A percentile compares a stretch with the other conserved stretches of the same genome.
Conservation (phyloP, 30 jellyfish, hydroid and myxozoan species). For the Cassiopea andromeda region DNA sequence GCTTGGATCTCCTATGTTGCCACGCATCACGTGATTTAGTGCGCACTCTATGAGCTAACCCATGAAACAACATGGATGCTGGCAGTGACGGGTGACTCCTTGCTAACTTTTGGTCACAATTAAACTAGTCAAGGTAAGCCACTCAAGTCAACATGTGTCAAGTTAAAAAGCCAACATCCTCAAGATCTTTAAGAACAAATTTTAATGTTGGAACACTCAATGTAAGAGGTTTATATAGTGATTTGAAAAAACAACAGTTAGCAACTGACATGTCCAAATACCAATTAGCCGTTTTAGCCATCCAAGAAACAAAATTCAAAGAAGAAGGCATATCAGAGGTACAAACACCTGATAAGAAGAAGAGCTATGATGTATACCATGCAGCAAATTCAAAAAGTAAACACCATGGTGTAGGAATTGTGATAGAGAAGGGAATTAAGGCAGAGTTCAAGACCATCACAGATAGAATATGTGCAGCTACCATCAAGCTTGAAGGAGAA, state of each 20-base stretch:
- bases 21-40: no score
- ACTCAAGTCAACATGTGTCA: no score
- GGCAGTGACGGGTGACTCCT: no score
- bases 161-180: no score
- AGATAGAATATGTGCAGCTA: constrained; percentile 7
- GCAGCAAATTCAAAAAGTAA: background rate
- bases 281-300: background rate
- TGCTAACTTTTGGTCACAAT: no score
- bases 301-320: background rate
- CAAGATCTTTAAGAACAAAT: no score
- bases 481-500: background rate
- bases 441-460: constrained; percentile 23
- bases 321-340: background rate
- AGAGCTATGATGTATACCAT: background rate
- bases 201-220: constrained; percentile 29
- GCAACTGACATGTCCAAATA: constrained; percentile 12
- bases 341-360: background rate
- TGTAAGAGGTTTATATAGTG: background rate
- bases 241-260: constrained; percentile 5
- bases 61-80: no score
- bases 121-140: no score
- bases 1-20: no score
- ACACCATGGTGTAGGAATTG: constrained; percentile 20
- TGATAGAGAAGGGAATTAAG: background rate
- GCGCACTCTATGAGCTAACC: no score